Evolutionary conservation across 2,888 invertebrate genomes (phyloP).

Genomic region (Macrophya annulata): DNA sequence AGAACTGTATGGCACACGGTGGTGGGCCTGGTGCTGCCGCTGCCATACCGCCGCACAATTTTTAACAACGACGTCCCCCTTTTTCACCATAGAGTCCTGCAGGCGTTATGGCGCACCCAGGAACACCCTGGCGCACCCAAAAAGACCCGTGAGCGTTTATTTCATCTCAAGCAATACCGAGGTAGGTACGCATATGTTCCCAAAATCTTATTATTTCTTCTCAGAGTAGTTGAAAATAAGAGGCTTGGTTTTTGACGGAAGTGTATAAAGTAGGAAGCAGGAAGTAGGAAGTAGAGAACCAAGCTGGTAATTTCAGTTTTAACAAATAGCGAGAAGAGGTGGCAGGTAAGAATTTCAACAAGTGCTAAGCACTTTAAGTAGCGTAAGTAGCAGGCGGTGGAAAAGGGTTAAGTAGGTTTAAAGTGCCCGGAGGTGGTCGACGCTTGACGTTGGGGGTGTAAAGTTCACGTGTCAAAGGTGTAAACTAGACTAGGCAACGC

Average conservation of each 20-base stretch:
- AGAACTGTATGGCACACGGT: slow-evolving; percentile 5
- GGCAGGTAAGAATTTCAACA: slow-evolving; percentile 18
- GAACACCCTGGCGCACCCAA: neutral
- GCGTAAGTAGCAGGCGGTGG: slow-evolving; percentile 16
- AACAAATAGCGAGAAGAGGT: neutral
- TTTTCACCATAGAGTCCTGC: slow-evolving; percentile 38
- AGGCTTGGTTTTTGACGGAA: neutral
- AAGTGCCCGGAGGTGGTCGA: slow-evolving; percentile 28
- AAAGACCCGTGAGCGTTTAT: slow-evolving; percentile 1
- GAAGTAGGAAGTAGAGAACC: neutral
- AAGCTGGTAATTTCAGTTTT: neutral
- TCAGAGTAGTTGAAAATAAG: neutral
- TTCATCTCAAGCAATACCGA: neutral
- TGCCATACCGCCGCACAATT: slow-evolving; percentile 29
- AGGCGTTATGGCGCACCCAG: slow-evolving; percentile 36
- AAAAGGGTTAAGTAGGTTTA: slow-evolving; percentile 39
- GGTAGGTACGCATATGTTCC: slow-evolving; percentile 16
- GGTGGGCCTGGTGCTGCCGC: neutral
- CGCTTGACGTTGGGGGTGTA: slow-evolving; percentile 22
- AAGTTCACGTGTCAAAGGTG: slow-evolving; percentile 40
- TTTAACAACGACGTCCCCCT: slow-evolving; percentile 37
- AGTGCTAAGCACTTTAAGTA: slow-evolving; percentile 21
- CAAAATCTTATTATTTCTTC: neutral
- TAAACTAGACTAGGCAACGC: slow-evolving; percentile 46
- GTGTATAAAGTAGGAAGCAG: neutral